Evolutionary conservation across 2,888 invertebrate species (phyloP), one percentile per base, ranked within the genome.

Genomic region (Heliconius ismenius): DNA sequence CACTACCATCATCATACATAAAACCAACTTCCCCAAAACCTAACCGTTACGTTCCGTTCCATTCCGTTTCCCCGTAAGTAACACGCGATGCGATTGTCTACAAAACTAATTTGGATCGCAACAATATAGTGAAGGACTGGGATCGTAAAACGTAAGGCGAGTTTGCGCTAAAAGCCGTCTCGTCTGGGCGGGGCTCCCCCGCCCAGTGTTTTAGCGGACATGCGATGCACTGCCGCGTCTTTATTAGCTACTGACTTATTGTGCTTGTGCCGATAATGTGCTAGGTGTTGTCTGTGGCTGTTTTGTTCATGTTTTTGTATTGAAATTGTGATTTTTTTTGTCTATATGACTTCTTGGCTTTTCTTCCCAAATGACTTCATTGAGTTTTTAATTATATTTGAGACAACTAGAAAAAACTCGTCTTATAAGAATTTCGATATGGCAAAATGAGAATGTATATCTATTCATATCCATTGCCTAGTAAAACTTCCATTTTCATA

Each of bases 161-260:
- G 83, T 81, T 82, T 82, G 84, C 87, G 85, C 87, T 88, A 85
- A 88, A 88, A 87, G 88, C 87, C 85, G 81, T 79, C 84, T 83
- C 85, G 81, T 79, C 84, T 83, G 90, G 92, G 92, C 92, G 92
- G 90, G 88, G 87, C 83, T 82, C 87, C 83, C 83, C 85, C 92
- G 92, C 92, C 92, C 91, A 85, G 88, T 88, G 92, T 88, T 92
- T 92, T 85, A 85, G 81, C 83, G 81, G 79, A 81, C 84, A 89
- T 90, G 87, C 88, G 84, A 86, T 87, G 85, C 86, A 85, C 39
- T 76, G 65, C 76, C 86, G 86, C 86, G 89, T 91, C 92, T 92
- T 89, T 91, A 92, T 92, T 92, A 92, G 87, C 89, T 79, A 76
- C 88, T 81, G 81, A 86, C 81, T 82, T 84, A 82, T 81, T 80